Percentiles rank a stretch among this genome's conserved stretches.
phyloP scores from a whole-genome alignment of 2,888 invertebrate genomes.

The Coecobrya sp. region DNA sequence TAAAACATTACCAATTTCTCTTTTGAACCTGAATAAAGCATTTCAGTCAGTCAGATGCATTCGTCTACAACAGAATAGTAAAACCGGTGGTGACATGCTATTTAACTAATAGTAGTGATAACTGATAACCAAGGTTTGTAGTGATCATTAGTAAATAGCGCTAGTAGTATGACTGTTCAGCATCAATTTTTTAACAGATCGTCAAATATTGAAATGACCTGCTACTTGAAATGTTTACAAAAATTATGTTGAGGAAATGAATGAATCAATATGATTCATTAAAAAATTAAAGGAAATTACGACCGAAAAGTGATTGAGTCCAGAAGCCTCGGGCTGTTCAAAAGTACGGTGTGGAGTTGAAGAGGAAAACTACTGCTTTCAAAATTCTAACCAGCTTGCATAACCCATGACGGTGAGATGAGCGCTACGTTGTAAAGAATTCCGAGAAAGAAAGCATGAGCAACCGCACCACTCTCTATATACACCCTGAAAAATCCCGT shows the following conservation, averaged over 20 bases:
- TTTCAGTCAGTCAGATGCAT: not conserved
- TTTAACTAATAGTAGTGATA: not conserved
- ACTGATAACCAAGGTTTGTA: not conserved
- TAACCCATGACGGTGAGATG: not conserved
- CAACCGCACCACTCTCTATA: not conserved
- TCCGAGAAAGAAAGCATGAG: slow-evolving; percentile 28
- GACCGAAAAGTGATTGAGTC: slow-evolving; percentile 77
- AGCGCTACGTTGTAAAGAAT: not conserved
- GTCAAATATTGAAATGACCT: slow-evolving; percentile 71
- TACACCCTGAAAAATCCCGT: not conserved
- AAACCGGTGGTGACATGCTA: too few relatives aligned
- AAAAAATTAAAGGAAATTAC: slow-evolving; percentile 75
- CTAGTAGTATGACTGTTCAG: slow-evolving; percentile 1
- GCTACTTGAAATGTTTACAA: slow-evolving; percentile 77
- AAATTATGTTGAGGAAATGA: slow-evolving; percentile 67
- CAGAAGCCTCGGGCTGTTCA: slow-evolving; percentile 78
- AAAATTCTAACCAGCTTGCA: slow-evolving; percentile 1
- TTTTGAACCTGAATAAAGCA: too few relatives aligned
- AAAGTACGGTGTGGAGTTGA: not conserved
- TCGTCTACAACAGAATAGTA: not conserved
- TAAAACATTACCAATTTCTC: too few relatives aligned
- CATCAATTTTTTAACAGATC: slow-evolving; percentile 71
- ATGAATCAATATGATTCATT: slow-evolving; percentile 80
- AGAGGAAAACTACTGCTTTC: not conserved
- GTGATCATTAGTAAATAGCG: not conserved